Evolutionary conservation across 2,113 vertebrate genomes (phyloP), one percentile per base, ranked within the genome.

Genomic region (Neofelis nebulosa): DNA sequence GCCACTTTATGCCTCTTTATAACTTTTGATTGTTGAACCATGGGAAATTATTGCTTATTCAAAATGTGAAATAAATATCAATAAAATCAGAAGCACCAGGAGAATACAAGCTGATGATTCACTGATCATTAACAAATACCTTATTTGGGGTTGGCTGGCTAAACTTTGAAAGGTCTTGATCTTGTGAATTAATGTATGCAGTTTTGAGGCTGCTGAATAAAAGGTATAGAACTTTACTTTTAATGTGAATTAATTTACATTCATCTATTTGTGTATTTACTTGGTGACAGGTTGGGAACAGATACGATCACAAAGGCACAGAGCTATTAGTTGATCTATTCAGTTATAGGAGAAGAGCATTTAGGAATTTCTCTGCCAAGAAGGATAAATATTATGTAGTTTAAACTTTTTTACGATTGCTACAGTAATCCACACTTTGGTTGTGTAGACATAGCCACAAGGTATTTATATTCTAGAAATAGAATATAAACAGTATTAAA

Each of bases 41-140:
- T 33, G 14, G 41, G 36, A 83, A 85, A 65, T 55, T 19, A 25
- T 55, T 76, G 29, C 31, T 93, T 92, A 71, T 19, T 85, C 80
- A 78, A 21, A 90, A 63, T 89, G n/a, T 94, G 91, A 88, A 95
- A 13, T 93, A 89, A 52, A 52, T 78, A 63, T 65, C 25, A 88
- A 55, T 76, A 57, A 89, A 90, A 78, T 71, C 33, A 50, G 76
- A 92, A 86, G 27, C 31, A 55, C 57, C 36, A 61, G 66, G 3
- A 80, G 25, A 66, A 61, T 85, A 45, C 2, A 87, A 84, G 48
- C 33, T 79, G 73, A 84, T 68, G 16, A 68, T 61, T 69, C 73
- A 65, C 23, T 11, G 55, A 9, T 86, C 25, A 25, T 76, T 92
- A 89, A 66, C 23, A 68, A 48, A 63, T 36, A 52, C 29, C 29